Conservation (phyloP, 2,888 invertebrate genomes). For the Eristalis arbustorum region DNA sequence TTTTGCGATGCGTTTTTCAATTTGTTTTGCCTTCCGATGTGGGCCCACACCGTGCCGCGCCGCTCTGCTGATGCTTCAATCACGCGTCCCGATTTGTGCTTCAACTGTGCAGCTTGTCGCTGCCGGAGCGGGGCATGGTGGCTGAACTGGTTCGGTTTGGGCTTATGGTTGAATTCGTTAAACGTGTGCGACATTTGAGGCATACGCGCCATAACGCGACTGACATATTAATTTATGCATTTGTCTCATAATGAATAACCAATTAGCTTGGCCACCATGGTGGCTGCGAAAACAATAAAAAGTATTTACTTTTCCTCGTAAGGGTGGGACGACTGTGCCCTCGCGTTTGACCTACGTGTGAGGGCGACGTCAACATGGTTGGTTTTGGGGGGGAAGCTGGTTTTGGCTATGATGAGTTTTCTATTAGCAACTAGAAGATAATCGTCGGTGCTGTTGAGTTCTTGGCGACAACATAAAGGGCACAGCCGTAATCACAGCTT, state of each 20-base stretch:
- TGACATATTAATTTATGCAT: slow-evolving; percentile 29
- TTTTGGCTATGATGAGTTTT: no score
- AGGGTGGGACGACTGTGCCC: not conserved
- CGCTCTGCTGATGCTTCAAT: not conserved
- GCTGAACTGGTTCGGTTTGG: not conserved
- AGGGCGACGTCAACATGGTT: not conserved
- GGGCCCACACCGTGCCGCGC: not conserved
- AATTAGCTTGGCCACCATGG: slow-evolving; percentile 8
- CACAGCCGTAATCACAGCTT: no score
- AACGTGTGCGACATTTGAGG: slow-evolving; percentile 24
- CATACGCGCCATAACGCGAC: not conserved
- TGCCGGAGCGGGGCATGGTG: not conserved
- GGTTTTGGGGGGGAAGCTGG: no score
- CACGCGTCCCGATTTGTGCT: not conserved
- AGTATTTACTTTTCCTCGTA: not conserved
- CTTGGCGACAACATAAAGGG: no score
- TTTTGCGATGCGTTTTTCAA: slow-evolving; percentile 16
- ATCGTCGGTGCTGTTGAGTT: no score
- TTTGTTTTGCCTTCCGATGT: not conserved
- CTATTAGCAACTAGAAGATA: no score
- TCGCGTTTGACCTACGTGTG: not conserved
- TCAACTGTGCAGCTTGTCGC: not conserved
- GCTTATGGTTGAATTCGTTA: slow-evolving; percentile 12
- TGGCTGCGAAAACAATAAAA: not conserved
- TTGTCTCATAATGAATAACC: slow-evolving; percentile 12